Conservation (phyloP, 1,140 invertebrate species). For the Paraescarpia echinospica region DNA sequence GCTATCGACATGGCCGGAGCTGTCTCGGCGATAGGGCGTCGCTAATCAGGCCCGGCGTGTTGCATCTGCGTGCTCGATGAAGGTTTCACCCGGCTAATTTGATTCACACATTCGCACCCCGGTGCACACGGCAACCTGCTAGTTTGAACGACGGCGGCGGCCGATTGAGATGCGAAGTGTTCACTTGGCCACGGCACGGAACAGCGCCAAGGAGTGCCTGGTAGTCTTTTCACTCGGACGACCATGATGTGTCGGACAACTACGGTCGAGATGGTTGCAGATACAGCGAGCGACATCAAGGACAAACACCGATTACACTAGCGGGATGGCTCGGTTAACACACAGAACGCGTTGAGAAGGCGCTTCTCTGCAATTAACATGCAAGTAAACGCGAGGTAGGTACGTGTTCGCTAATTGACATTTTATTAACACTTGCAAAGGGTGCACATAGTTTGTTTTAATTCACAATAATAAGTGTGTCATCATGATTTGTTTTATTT, state of each 20-base stretch:
- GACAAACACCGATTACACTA: background rate
- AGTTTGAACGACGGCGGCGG: background rate
- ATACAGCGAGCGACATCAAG: background rate
- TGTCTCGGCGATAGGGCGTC: background rate
- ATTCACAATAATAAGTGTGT: background rate
- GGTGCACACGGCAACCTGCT: background rate
- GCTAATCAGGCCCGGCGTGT: background rate
- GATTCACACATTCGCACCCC: constrained; percentile 3
- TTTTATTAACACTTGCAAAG: background rate
- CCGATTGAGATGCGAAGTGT: background rate
- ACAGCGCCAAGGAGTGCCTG: background rate
- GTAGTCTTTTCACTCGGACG: background rate
- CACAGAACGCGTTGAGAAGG: background rate
- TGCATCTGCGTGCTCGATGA: background rate
- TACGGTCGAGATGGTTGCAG: background rate
- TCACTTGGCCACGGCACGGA: background rate
- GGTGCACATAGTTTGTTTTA: too few relatives aligned
- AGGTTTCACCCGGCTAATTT: background rate
- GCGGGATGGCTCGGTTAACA: background rate
- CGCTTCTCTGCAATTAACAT: background rate
- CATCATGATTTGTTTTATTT: background rate
- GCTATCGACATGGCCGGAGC: background rate
- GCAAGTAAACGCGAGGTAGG: background rate
- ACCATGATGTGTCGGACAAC: background rate
- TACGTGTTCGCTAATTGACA: background rate